A percentile compares a stretch with the other conserved stretches of the same genome.
These are phyloP conservation scores for Enteromius afrohamiltoni DNA, from an alignment of 2,797 vertebrate species.

Conservation along the genomic window DNA sequence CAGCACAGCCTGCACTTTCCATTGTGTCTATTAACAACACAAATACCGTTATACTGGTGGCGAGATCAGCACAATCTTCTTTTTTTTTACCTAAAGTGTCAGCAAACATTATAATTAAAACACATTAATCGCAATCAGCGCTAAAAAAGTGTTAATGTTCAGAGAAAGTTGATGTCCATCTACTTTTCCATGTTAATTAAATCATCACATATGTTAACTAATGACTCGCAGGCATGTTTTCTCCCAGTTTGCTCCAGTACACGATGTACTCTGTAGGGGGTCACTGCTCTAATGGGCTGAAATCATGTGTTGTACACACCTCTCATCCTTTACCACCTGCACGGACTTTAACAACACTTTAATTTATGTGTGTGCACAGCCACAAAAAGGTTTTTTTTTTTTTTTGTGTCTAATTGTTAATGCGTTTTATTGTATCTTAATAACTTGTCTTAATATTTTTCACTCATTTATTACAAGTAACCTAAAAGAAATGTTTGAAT, in stretches of 20 bases:
- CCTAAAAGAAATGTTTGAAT: neutral
- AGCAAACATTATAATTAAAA: neutral
- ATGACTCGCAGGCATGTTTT: conserved; percentile 11
- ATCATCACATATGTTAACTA: neutral
- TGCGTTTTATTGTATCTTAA: neutral
- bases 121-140: neutral
- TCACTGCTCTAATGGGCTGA: conserved; percentile 25
- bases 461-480: neutral
- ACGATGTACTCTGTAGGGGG: conserved; percentile 41
- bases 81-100: neutral
- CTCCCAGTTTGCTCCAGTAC: neutral
- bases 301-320: conserved; percentile 18
- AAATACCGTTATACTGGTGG: neutral
- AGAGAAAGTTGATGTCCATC: neutral
- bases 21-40: neutral
- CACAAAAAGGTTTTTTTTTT: neutral
- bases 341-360: conserved; percentile 23
- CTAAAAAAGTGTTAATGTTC: neutral
- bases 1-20: conserved; percentile 5
- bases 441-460: neutral
- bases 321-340: conserved; percentile 7
- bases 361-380: conserved; percentile 20
- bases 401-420: neutral
- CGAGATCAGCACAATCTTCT: neutral
- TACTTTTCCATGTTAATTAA: conserved; percentile 6